A percentile compares a stretch with the other conserved stretches of the same genome.
Evolutionary conservation across 2,113 vertebrate genomes (phyloP).

Genomic region (Corythoichthys intestinalis): DNA sequence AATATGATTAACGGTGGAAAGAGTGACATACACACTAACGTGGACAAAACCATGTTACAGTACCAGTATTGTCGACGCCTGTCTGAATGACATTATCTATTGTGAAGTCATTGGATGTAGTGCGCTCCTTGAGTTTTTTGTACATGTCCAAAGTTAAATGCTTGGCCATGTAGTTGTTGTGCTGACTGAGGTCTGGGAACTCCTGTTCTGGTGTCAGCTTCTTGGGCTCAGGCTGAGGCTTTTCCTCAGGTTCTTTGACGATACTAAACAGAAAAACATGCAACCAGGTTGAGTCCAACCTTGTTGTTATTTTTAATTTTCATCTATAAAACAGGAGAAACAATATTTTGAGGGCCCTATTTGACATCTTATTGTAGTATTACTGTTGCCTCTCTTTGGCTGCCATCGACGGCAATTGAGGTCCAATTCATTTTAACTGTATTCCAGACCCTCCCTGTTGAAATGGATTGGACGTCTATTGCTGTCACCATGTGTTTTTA

Average conservation of each 20-base stretch:
- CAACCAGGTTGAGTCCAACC: neutral
- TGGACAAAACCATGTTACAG: neutral
- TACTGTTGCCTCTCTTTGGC: no score
- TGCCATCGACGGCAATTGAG: neutral
- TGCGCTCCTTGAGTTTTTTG: conserved; percentile 5
- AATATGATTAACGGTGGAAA: neutral
- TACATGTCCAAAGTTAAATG: conserved; percentile 1
- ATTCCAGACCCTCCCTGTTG: no score
- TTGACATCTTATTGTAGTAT: no score
- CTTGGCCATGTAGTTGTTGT: conserved; percentile 12
- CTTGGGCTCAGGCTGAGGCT: conserved; percentile 1
- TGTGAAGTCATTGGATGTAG: conserved; percentile 2
- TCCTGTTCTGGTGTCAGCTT: conserved; percentile 3
- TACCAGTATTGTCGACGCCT: conserved; percentile 6
- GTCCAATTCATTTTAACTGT: no score
- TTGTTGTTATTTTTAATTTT: no score
- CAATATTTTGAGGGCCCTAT: no score
- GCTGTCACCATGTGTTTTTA: no score
- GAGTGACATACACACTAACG: neutral
- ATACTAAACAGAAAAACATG: neutral
- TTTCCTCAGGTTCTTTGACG: neutral
- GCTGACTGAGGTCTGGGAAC: conserved; percentile 8
- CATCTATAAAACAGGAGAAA: no score
- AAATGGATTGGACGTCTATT: no score
- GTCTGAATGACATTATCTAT: conserved; percentile 8